Percentiles rank a stretch among this genome's conserved stretches.
phyloP scores from a whole-genome alignment of 2,888 invertebrate genomes.

The Scrobipalpa atriplicella region DNA sequence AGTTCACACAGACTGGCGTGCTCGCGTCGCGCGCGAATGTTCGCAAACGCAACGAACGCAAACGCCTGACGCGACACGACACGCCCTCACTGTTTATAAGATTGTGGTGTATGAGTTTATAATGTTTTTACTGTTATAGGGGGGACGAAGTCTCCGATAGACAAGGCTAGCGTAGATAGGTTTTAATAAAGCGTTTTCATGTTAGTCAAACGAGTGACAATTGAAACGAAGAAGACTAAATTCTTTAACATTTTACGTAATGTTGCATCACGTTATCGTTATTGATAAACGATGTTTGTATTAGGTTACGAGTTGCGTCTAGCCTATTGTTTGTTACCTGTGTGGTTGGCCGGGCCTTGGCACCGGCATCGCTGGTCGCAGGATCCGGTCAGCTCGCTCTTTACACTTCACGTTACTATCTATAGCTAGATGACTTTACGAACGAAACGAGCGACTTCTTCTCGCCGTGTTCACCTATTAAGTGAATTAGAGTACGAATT shows the following conservation, averaged over 20 bases:
- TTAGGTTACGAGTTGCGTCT: constrained; percentile 60
- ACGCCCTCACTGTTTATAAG: constrained; percentile 29
- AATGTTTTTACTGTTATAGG: constrained; percentile 73
- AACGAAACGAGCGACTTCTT: constrained; percentile 47
- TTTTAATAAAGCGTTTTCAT: constrained; percentile 71
- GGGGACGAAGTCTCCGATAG: constrained; percentile 78
- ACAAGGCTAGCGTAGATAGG: constrained; percentile 81
- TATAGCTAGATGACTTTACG: constrained; percentile 46
- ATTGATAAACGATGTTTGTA: constrained; percentile 71
- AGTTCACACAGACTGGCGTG: constrained; percentile 22
- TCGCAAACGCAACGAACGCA: neutral
- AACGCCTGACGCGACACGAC: neutral
- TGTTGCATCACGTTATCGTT: constrained; percentile 77
- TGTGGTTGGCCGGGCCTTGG: neutral
- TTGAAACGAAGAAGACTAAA: constrained; percentile 82
- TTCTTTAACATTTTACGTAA: constrained; percentile 76
- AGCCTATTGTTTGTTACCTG: constrained; percentile 46
- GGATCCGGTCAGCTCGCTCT: constrained; percentile 28
- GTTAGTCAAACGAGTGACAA: constrained; percentile 76
- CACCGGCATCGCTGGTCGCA: neutral
- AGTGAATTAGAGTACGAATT: constrained; percentile 62
- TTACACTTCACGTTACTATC: constrained; percentile 48
- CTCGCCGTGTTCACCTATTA: constrained; percentile 62
- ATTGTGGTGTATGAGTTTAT: constrained; percentile 63
- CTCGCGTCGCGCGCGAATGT: neutral